Evolutionary conservation across 2,113 vertebrate genomes (phyloP).

Genomic region (Callithrix jacchus): DNA sequence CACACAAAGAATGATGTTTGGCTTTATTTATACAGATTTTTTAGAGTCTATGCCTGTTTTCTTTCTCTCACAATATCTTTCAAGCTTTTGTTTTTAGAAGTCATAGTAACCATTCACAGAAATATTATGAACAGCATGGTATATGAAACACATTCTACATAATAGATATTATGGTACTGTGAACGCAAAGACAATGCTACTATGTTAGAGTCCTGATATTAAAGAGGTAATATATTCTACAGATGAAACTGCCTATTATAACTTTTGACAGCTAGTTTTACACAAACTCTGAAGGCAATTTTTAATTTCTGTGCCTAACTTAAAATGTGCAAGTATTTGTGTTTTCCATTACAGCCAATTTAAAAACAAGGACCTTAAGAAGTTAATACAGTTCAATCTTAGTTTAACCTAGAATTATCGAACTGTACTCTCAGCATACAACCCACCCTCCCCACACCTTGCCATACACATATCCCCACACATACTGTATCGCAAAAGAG

Average conservation of each 20-base stretch:
- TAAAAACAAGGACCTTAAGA: not conserved
- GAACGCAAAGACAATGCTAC: not conserved
- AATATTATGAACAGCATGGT: not conserved
- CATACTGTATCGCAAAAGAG: not conserved
- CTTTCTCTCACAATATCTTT: not conserved
- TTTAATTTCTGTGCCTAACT: not conserved
- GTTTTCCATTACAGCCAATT: not conserved
- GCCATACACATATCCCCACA: not conserved
- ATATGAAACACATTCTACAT: not conserved
- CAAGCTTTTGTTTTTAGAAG: conserved; percentile 4
- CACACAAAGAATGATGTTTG: not conserved
- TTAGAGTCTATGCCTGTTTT: not conserved
- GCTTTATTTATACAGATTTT: not conserved
- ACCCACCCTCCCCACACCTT: too few relatives aligned
- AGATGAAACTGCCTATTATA: not conserved
- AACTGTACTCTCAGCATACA: not conserved
- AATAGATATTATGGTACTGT: not conserved
- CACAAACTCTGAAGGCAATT: conserved; percentile 26
- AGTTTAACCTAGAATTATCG: not conserved
- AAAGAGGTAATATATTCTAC: not conserved
- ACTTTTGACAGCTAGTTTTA: not conserved
- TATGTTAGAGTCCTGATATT: not conserved
- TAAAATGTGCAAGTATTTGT: not conserved
- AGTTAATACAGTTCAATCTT: not conserved
- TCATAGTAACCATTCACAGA: not conserved